Evolutionary conservation across 2,113 vertebrate genomes (phyloP).

Genomic region (Cyanistes caeruleus): DNA sequence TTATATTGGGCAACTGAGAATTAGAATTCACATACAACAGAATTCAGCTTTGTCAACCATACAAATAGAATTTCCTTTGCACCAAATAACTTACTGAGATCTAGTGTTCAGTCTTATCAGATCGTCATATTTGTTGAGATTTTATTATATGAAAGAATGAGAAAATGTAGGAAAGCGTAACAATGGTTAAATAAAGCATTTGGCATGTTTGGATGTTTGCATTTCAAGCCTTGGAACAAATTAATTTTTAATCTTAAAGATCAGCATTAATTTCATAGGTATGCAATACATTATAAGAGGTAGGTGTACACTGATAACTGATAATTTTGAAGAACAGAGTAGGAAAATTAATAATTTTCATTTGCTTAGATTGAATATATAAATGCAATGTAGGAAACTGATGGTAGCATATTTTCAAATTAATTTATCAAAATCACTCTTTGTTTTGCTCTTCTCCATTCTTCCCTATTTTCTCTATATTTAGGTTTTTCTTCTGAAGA

Average conservation of each 20-base stretch:
- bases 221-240: neutral
- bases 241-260: neutral
- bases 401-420: neutral
- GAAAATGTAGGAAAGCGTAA: neutral
- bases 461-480: neutral
- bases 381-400: neutral
- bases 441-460: neutral
- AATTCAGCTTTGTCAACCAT: neutral
- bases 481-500: neutral
- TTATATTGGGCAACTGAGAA: neutral
- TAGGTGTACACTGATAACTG: neutral
- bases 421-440: conserved; percentile 19
- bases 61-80: neutral
- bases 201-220: neutral
- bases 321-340: neutral
- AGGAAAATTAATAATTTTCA: neutral
- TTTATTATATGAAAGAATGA: neutral
- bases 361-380: neutral
- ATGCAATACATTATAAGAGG: neutral
- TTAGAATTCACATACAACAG: neutral
- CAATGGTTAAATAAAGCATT: neutral
- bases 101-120: neutral
- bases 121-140: neutral
- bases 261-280: neutral
- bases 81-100: neutral